Evolutionary conservation across 2,113 vertebrate genomes (phyloP), one percentile per base, ranked within the genome.

Genomic region (Sclerurus mexicanus): DNA sequence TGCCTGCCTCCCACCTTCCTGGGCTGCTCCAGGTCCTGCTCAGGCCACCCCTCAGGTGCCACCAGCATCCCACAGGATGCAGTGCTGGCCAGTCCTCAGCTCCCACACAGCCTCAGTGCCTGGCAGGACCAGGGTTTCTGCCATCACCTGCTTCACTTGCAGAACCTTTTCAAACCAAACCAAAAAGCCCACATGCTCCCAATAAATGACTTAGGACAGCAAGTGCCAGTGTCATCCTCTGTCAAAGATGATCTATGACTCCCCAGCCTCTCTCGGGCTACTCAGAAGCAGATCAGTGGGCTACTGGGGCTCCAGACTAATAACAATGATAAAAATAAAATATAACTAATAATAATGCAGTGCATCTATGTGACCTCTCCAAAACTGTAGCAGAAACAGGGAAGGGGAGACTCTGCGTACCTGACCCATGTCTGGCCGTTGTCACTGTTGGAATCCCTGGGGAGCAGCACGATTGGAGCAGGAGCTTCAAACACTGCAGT

Each of bases 251-350:
- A 94, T 72, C 50, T 93, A 77, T 0, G 4, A 4, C 74, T 49
- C 4, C 42, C 68, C 81, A 53, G 63, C 31, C 74, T 89, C 78
- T 18, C 74, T 58, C 66, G 74, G 87, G 85, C 91, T 83, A 27
- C 81, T 93, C 5, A 0, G 71, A 83, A 83, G 52, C 59, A 52
- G 80, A 94, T 90, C 72, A 17, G 76, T 94, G 85, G 67, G 33
- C 77, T 60, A 0, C 66, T 15, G 62, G 67, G 78, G 62, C 91
- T 93, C 85, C 85, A 96, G 79, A 24, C 93, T 75, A 86, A 88
- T 50, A 95, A 55, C 85, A 76, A 39, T 14, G 39, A 62, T 91
- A 79, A 96, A 85, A 93, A 77, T 74, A 90, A 96, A 93, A 77
- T 63, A 44, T 4, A 84, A 83, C 53, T 27, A 64, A 56, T 14